Evolutionary conservation across 1,140 invertebrate genomes (phyloP).

Genomic region (Eupristina koningsbergeri): DNA sequence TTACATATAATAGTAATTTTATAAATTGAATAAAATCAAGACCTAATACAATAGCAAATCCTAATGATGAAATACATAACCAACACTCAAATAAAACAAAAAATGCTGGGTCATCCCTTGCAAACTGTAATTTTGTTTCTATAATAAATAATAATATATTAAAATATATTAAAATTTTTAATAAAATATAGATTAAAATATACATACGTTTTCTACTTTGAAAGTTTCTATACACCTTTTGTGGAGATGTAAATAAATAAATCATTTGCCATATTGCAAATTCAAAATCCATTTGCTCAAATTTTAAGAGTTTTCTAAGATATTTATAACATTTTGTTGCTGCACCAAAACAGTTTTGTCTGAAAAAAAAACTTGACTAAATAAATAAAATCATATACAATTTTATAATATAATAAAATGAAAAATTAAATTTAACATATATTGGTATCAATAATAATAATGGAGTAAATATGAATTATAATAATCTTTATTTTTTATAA

Average conservation of each 20-base stretch:
- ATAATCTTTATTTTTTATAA: not conserved
- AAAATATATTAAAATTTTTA: not conserved
- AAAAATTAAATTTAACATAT: not conserved
- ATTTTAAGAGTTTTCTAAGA: conserved; percentile 90
- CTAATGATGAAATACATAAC: conserved; percentile 91
- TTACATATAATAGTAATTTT: conserved; percentile 91
- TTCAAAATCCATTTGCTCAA: conserved; percentile 99
- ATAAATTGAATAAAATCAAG: conserved; percentile 85
- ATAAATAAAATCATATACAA: not conserved
- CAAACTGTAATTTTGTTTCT: conserved; percentile 99
- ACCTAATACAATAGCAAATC: conserved; percentile 87
- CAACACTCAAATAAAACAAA: conserved; percentile 92
- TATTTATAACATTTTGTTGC: conserved; percentile 95
- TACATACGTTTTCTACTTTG: conserved; percentile 97
- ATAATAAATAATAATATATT: conserved; percentile 57
- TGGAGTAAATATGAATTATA: too few relatives aligned
- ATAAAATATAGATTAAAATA: not conserved
- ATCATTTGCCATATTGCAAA: conserved; percentile 99
- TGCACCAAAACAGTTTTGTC: conserved; percentile 85
- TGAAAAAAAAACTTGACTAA: conserved; percentile 58
- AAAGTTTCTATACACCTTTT: conserved; percentile 99
- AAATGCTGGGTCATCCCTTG: conserved; percentile 99
- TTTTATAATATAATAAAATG: not conserved
- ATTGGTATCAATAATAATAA: too few relatives aligned
- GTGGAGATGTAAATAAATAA: conserved; percentile 94